phyloP scores from a whole-genome alignment of 1,140 invertebrate species.

The Cotesia glomerata region DNA sequence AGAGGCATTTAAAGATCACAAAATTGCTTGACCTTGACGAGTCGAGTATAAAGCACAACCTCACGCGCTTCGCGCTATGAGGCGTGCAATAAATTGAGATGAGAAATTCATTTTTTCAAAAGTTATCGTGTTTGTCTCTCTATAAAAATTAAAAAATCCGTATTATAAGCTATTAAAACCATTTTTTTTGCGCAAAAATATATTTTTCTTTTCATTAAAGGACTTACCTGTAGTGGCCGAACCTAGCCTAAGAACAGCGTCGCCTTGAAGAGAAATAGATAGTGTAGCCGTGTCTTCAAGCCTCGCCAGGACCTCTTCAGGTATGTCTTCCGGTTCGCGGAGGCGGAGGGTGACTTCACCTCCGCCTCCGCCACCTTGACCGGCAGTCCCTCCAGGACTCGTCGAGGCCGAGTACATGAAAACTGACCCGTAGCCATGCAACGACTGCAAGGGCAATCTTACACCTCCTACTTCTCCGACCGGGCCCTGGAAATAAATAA shows the following conservation, averaged over 20 bases:
- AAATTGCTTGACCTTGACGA: too few relatives aligned
- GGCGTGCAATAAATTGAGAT: too few relatives aligned
- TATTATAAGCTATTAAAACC: too few relatives aligned
- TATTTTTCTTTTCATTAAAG: background rate
- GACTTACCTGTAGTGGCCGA: slow-evolving; percentile 57
- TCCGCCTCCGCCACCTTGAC: slow-evolving; percentile 55
- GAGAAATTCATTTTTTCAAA: too few relatives aligned
- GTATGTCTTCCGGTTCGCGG: slow-evolving; percentile 64
- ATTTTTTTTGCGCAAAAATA: too few relatives aligned
- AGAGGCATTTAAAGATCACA: too few relatives aligned
- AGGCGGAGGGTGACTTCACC: slow-evolving; percentile 64
- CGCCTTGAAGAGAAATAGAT: slow-evolving; percentile 62
- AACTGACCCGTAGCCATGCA: slow-evolving; percentile 64
- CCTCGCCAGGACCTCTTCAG: slow-evolving; percentile 62
- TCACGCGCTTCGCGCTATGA: too few relatives aligned
- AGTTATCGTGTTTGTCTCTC: too few relatives aligned
- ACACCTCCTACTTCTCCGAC: slow-evolving; percentile 65
- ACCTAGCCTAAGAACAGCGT: slow-evolving; percentile 59
- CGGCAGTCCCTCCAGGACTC: slow-evolving; percentile 57
- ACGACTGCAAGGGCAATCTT: slow-evolving; percentile 63
- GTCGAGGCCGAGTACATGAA: slow-evolving; percentile 66
- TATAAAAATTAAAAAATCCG: too few relatives aligned
- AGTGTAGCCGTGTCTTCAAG: slow-evolving; percentile 64
- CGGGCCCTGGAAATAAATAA: slow-evolving; percentile 56
- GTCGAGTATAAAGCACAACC: too few relatives aligned